Percentiles rank a stretch among this genome's conserved stretches.
phyloP scores from a whole-genome alignment of 2,797 vertebrate genomes.

The Salarias fasciatus region DNA sequence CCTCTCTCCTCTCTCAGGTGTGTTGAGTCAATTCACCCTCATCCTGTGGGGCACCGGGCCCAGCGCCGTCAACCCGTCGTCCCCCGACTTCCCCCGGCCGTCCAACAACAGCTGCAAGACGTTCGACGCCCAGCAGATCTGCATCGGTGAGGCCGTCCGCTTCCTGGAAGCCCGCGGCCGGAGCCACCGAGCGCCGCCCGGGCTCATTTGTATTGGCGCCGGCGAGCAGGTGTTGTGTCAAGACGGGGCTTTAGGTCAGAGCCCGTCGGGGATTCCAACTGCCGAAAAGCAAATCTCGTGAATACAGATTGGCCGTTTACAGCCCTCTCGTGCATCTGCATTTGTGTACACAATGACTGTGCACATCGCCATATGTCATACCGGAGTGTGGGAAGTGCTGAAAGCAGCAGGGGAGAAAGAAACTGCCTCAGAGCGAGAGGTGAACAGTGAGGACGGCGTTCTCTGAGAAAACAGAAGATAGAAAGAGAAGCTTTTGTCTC shows the following conservation, averaged over 20 bases:
- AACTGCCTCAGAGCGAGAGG: conserved; percentile 32
- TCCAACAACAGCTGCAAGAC: conserved; percentile 97
- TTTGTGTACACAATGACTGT: conserved; percentile 39
- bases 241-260: conserved; percentile 41
- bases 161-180: conserved; percentile 2
- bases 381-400: conserved; percentile 33
- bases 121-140: conserved; percentile 92
- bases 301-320: conserved; percentile 48
- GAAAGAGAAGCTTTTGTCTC: conserved; percentile 9
- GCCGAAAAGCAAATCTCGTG: conserved; percentile 33
- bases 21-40: conserved; percentile 92
- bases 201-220: conserved; percentile 24
- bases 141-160: conserved; percentile 86
- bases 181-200: conserved; percentile 11
- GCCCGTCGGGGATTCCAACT: conserved; percentile 23
- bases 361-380: conserved; percentile 54
- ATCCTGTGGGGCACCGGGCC: conserved; percentile 91
- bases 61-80: conserved; percentile 78
- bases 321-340: conserved; percentile 39
- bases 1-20: conserved; percentile 76
- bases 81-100: conserved; percentile 82
- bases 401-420: conserved; percentile 51
- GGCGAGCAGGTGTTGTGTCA: conserved; percentile 2
- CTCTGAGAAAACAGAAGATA: conserved; percentile 42
- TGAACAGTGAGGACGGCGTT: conserved; percentile 31